Conservation (phyloP, 2,113 vertebrate genomes). For the Nipponia nippon region DNA sequence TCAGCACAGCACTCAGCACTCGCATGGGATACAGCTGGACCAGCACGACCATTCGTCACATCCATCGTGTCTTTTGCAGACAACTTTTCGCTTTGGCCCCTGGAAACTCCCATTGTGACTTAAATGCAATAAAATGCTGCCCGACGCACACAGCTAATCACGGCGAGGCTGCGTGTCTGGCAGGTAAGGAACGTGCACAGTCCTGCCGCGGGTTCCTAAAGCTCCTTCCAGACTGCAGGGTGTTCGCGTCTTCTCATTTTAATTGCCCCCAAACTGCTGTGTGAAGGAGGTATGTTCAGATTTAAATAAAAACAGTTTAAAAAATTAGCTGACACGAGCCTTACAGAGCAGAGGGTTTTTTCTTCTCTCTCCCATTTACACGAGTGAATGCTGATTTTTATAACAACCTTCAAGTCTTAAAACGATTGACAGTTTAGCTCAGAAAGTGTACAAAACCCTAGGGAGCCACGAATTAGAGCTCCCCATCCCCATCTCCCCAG, state of each 20-base stretch:
- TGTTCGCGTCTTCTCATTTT: fast-evolving
- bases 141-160: fast-evolving
- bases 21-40: neutral
- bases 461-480: neutral
- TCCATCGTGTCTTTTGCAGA: neutral
- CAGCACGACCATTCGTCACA: fast-evolving
- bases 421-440: neutral
- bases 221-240: neutral
- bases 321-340: neutral
- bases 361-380: neutral
- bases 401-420: neutral
- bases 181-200: neutral
- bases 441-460: neutral
- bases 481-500: neutral
- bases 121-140: neutral
- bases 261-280: neutral
- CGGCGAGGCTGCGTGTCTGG: fast-evolving
- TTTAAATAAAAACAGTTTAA: neutral
- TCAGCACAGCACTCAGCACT: neutral
- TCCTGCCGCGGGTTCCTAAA: neutral
- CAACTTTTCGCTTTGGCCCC: neutral
- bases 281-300: neutral
- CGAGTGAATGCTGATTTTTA: fast-evolving
- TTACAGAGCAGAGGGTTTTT: neutral
- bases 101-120: neutral